Evolutionary conservation across 2,797 vertebrate species (phyloP).

Genomic region (Ficedula albicollis): DNA sequence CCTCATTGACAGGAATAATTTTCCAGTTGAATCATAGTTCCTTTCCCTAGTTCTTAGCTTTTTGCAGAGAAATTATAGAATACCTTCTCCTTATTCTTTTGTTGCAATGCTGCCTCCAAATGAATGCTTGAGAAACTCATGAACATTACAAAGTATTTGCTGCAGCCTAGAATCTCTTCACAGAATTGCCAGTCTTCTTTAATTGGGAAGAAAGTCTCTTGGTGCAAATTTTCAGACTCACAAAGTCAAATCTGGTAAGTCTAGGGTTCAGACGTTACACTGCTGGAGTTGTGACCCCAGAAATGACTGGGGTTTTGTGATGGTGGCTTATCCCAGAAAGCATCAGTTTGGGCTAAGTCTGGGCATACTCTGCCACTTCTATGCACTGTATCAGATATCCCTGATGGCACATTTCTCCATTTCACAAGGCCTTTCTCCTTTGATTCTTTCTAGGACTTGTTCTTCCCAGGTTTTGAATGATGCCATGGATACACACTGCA

Average conservation of each 20-base stretch:
- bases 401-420: not conserved
- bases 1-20: not conserved
- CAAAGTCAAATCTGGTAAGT: not conserved
- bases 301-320: fast-evolving
- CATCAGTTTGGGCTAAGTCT: not conserved
- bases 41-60: not conserved
- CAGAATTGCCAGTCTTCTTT: not conserved
- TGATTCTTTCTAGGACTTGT: not conserved
- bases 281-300: not conserved
- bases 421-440: not conserved
- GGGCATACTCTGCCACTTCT: not conserved
- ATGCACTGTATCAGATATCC: not conserved
- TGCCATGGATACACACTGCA: not conserved
- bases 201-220: not conserved
- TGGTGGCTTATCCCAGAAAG: not conserved
- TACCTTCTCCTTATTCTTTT: not conserved
- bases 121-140: not conserved
- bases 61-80: not conserved
- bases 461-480: not conserved
- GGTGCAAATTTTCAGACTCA: not conserved
- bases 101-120: not conserved
- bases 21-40: not conserved
- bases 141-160: not conserved
- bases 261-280: not conserved
- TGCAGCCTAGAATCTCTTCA: not conserved